phyloP scores from a whole-genome alignment of 1,140 invertebrate species.

The Conus betulinus region DNA sequence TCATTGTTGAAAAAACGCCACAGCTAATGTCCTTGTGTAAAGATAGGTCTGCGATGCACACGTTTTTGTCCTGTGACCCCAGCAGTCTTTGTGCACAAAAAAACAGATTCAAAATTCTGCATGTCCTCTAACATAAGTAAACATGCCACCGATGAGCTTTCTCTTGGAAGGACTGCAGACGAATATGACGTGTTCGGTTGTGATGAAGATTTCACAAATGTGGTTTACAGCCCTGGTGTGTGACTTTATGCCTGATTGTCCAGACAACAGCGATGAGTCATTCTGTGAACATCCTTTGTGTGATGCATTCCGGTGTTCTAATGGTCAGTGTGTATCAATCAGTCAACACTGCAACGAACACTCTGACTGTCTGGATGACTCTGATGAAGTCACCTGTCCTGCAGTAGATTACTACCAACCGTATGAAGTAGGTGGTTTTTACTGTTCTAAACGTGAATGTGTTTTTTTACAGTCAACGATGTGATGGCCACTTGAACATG shows the following conservation, averaged over 20 bases:
- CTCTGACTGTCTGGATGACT: neutral
- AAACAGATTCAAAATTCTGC: neutral
- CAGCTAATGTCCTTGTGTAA: neutral
- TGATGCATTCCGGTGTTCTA: neutral
- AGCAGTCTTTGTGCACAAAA: neutral
- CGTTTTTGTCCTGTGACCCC: neutral
- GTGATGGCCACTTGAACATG: too few species aligned
- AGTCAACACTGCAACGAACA: neutral
- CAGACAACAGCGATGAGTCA: neutral
- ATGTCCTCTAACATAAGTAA: neutral
- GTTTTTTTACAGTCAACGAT: too few species aligned
- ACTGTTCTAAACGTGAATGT: too few species aligned
- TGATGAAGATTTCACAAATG: neutral
- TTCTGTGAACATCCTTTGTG: neutral
- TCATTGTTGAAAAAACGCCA: neutral
- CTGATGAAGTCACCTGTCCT: neutral
- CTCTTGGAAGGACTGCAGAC: neutral
- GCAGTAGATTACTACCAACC: too few species aligned
- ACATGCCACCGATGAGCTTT: too few species aligned
- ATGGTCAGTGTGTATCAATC: neutral
- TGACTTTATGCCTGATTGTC: neutral
- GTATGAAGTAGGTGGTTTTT: too few species aligned
- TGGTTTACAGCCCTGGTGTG: neutral
- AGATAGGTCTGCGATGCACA: too few species aligned
- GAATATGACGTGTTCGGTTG: neutral